These are phyloP conservation scores for Drosophila guanche DNA, from an alignment of 1,140 invertebrate species.

Conservation along the genomic window DNA sequence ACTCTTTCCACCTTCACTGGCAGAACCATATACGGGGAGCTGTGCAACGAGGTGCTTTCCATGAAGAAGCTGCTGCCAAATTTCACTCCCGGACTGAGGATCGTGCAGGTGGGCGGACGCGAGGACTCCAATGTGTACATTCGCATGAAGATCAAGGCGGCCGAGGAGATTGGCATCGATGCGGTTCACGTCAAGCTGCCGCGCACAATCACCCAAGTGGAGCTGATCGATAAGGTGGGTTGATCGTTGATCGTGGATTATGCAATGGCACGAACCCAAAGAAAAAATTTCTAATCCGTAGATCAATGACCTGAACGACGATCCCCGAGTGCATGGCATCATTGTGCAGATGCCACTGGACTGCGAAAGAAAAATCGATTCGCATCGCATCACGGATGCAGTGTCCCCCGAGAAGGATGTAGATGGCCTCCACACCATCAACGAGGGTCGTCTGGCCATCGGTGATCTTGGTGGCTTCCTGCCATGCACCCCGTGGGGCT, in stretches of 20 bases:
- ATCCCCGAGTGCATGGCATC: constrained; percentile 95
- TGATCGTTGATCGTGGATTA: constrained; percentile 29
- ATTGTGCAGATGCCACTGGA: constrained; percentile 99
- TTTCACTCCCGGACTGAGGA: constrained; percentile 91
- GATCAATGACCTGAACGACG: constrained; percentile 89
- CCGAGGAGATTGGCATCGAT: constrained; percentile 94
- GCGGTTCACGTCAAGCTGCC: constrained; percentile 93
- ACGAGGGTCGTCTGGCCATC: constrained; percentile 94
- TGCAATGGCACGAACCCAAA: constrained; percentile 31
- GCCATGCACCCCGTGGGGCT: constrained; percentile 97
- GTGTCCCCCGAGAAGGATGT: constrained; percentile 96
- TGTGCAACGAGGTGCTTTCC: constrained; percentile 87
- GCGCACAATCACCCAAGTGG: constrained; percentile 91
- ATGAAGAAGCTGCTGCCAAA: constrained; percentile 86
- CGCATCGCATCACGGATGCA: constrained; percentile 93
- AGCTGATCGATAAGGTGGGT: constrained; percentile 86
- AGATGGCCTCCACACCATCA: constrained; percentile 95
- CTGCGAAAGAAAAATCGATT: constrained; percentile 91
- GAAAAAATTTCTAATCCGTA: neutral
- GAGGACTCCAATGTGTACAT: constrained; percentile 99
- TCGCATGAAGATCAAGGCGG: constrained; percentile 97
- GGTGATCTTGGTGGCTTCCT: constrained; percentile 94
- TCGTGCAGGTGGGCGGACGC: constrained; percentile 95
- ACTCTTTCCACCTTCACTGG: neutral
- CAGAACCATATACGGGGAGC: constrained; percentile 90